Evolutionary conservation across 2,797 vertebrate genomes (phyloP), one percentile per base, ranked within the genome.

Genomic region (Spinibarbus caldwelli): DNA sequence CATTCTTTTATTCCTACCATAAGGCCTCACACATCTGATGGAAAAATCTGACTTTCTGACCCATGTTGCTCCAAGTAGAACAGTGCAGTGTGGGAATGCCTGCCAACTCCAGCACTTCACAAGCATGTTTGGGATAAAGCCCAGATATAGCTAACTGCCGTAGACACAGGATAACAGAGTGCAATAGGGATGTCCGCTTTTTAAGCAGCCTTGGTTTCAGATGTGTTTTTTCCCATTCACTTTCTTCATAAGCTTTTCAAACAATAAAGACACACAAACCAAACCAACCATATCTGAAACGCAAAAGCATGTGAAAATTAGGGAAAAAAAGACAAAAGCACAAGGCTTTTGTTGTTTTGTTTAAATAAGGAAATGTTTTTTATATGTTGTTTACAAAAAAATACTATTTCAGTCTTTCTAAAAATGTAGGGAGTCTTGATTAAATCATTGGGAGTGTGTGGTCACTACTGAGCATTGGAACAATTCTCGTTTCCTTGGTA

Each of bases 1-100:
- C 41, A 47, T 34, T 54, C 29, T 78, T 70, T 43, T 38, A n/a
- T 59, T 64, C 54, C 34, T 43, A 73, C 47, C 26, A 75, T 80
- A n/a, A 36, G 17, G 70, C 76, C 76, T 78, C 75, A 71, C 57
- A 68, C 80, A 83, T 86, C 80, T 82, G 86, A 90, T 77, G 89
- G 91, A 90, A 91, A 92, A 88, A 43, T n/a, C 73, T 86, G 88
- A 90, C 87, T 86, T 86, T 76, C 77, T 87, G 88, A 89, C 89
- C 82, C 15, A 17, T 54, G 62, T 73, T 70, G 66, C 79, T 84
- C 81, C 34, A 47, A 52, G 70, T 80, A 29, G 29, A 83, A 70
- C 75, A 82, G 71, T 80, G 52, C 87, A 90, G 62, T 92, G 84
- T 90, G 89, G 87, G 88, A 91, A 89, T 67, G 36, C 34, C 64